Conservation (phyloP, 2,888 invertebrate species). For the Plutella xylostella region DNA sequence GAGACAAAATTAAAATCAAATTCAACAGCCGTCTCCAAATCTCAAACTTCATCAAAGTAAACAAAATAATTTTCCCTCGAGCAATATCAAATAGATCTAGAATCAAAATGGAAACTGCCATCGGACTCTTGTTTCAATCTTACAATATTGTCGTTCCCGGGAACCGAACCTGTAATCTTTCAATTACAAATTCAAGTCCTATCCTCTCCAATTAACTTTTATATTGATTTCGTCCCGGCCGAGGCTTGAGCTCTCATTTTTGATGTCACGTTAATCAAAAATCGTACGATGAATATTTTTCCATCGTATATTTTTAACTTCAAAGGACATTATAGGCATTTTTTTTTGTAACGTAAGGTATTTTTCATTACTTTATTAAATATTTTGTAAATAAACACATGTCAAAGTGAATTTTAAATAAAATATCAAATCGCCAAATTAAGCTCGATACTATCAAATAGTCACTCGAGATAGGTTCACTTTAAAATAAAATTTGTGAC, state of each 20-base stretch:
- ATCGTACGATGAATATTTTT: too few relatives aligned
- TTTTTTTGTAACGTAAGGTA: too few relatives aligned
- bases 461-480: too few relatives aligned
- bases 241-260: constrained; percentile 30
- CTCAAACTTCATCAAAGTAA: constrained; percentile 2
- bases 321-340: too few relatives aligned
- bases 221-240: constrained; percentile 38
- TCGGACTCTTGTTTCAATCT: constrained; percentile 21
- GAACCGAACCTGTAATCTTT: constrained; percentile 43
- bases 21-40: constrained; percentile 11
- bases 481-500: too few relatives aligned
- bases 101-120: constrained; percentile 13
- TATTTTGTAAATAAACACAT: too few relatives aligned
- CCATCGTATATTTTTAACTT: too few relatives aligned
- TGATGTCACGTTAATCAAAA: constrained; percentile 30
- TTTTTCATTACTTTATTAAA: too few relatives aligned
- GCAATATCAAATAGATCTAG: constrained; percentile 8
- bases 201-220: constrained; percentile 54
- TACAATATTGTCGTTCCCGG: constrained; percentile 22
- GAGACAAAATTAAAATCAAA: constrained; percentile 17
- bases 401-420: too few relatives aligned
- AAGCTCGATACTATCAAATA: too few relatives aligned
- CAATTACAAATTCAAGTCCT: constrained; percentile 54
- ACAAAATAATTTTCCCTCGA: constrained; percentile 14
- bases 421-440: too few relatives aligned